These are phyloP conservation scores for Leptinotarsa undecemlineata DNA, from an alignment of 1,140 invertebrate genomes.

Conservation along the genomic window DNA sequence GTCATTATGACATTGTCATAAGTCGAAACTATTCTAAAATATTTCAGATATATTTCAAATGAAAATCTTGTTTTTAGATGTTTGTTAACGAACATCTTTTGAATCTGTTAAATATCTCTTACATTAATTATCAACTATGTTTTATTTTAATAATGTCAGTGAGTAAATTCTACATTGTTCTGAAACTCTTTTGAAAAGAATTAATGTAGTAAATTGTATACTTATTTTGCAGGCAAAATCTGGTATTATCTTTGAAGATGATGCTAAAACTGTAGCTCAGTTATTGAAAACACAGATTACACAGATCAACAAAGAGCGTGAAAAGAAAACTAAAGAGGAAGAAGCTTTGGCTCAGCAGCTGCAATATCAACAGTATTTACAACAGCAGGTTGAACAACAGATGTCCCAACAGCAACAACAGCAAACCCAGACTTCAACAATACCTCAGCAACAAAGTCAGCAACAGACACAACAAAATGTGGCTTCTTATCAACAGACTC, in stretches of 20 bases:
- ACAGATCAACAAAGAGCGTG: conserved; percentile 64
- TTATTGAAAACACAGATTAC: conserved; percentile 84
- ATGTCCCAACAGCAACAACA: conserved; percentile 57
- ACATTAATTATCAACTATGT: not conserved
- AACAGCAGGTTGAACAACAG: conserved; percentile 59
- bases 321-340: conserved; percentile 59
- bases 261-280: conserved; percentile 85
- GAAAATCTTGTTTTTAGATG: no score
- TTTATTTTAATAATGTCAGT: not conserved
- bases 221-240: conserved; percentile 68
- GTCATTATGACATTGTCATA: conserved; percentile 8
- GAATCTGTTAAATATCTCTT: not conserved
- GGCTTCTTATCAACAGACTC: conserved; percentile 48
- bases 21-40: no score
- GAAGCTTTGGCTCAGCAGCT: conserved; percentile 60
- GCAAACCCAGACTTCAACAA: conserved; percentile 55
- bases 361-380: conserved; percentile 63
- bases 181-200: no score
- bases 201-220: no score
- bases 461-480: conserved; percentile 43
- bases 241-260: conserved; percentile 87
- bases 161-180: not conserved
- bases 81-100: not conserved
- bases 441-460: conserved; percentile 39
- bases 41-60: no score